phyloP scores from a whole-genome alignment of 2,797 vertebrate species.

The Telmatherina bonti region DNA sequence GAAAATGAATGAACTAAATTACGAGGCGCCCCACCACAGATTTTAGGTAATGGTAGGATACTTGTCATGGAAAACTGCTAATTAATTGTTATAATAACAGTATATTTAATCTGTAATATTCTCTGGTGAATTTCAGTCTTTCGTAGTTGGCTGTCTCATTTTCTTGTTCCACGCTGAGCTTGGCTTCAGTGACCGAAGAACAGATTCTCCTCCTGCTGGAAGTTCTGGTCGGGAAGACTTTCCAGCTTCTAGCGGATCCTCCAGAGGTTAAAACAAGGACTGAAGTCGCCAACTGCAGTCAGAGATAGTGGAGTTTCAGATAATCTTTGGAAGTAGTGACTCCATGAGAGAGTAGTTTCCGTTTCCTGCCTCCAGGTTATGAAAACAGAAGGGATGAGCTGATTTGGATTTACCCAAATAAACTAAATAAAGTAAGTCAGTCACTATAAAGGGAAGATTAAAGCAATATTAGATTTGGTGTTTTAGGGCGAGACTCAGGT shows the following conservation, averaged over 20 bases:
- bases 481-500: too few relatives aligned
- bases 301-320: neutral
- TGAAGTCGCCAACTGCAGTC: neutral
- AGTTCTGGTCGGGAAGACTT: neutral
- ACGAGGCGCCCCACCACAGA: neutral
- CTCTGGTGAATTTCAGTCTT: neutral
- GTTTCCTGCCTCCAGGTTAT: too few relatives aligned
- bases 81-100: neutral
- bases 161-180: too few relatives aligned
- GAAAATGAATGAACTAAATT: too few relatives aligned
- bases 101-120: neutral
- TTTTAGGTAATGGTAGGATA: neutral
- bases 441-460: too few relatives aligned
- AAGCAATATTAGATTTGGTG: too few relatives aligned
- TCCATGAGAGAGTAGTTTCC: too few relatives aligned
- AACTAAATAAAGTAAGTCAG: too few relatives aligned
- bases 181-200: neutral
- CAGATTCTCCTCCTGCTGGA: neutral
- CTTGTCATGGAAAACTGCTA: neutral
- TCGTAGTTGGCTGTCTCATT: neutral
- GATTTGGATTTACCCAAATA: too few relatives aligned
- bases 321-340: too few relatives aligned
- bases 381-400: too few relatives aligned
- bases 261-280: neutral
- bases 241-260: neutral